Base-by-base conservation (phyloP, 2,797 vertebrate genomes). In the Hephaestus fuliginosus region DNA sequence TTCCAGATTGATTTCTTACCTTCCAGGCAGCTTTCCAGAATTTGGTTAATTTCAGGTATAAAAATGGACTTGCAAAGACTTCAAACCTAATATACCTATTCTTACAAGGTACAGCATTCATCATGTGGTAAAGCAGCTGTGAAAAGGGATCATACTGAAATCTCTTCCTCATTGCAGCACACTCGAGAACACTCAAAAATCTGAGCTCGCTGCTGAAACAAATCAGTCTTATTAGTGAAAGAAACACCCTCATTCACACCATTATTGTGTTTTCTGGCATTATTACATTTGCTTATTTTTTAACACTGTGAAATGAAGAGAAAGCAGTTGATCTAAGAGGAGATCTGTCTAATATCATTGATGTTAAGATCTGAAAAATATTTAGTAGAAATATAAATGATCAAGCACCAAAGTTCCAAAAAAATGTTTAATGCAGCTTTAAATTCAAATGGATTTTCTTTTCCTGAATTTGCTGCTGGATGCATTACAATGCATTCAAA, bases 381-480 rank as follows among this genome's bases (percentile, higher is more conserved):
- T 25, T 62, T 15, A 18, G 2, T n/a, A 64, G 48, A 18, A 67
- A 74, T 46, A 20, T 28, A 64, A 80, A 81, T 57, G 6, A 67
- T 33, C 2, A 18, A 44, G 13, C 15, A 13, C 3, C n/a, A 12
- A 48, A 33, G 11, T 36, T 62, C n/a, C 10, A 11, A 56, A 51
- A 39, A 52, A n/a, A 22, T 39, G 18, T 41, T 48, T n/a, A 20
- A 7, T 18, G 25, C 58, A 44, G 33, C 22, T 78, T 70, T 48
- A 20, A 46, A 76, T 78, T 53, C 14, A 70, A 80, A 80, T 20
- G 14, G 7, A 52, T 80, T 44, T 67, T 22, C 58, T 73, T 67
- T 81, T 43, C 64, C 28, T 52, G 64, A 81, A 77, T 82, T 53
- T 74, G 20, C 17, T 66, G 41, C 70, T 73, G 25, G 36, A 30